phyloP scores from a whole-genome alignment of 2,113 vertebrate species.

The Xenopus laevis region DNA sequence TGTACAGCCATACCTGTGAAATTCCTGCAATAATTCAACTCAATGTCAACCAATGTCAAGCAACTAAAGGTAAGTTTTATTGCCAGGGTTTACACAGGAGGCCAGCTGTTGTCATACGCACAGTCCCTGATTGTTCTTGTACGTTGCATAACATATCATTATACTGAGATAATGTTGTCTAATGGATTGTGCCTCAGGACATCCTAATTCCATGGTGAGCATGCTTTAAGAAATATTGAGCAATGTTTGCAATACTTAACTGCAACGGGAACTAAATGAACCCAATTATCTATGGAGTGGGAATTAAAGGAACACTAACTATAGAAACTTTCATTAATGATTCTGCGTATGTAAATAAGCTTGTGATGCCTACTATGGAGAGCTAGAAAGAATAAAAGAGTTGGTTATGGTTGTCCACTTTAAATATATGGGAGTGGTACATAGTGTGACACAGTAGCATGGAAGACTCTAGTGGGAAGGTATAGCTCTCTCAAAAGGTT shows the following conservation, averaged over 20 bases:
- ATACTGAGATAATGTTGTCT: slow-evolving; percentile 6
- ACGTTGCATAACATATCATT: slow-evolving; percentile 29
- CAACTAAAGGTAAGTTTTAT: neutral
- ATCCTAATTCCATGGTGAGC: neutral
- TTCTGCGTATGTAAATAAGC: no score
- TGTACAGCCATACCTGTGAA: neutral
- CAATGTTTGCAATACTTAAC: neutral
- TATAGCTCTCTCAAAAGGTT: no score
- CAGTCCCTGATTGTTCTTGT: slow-evolving; percentile 11
- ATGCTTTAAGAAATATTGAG: slow-evolving; percentile 8
- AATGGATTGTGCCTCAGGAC: slow-evolving; percentile 12
- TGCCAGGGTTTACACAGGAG: neutral
- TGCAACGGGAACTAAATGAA: no score
- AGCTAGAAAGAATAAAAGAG: no score
- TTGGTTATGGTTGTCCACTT: no score
- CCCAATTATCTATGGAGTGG: no score
- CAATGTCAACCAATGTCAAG: slow-evolving; percentile 2
- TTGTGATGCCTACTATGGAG: no score
- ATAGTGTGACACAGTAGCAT: no score
- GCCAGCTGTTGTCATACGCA: slow-evolving; percentile 15
- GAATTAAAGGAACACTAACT: no score
- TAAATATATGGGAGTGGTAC: no score
- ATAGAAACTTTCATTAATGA: no score
- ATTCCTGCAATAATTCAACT: neutral
- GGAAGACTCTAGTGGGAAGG: no score